Percentiles rank a stretch among this genome's conserved stretches.
Evolutionary conservation across 2,888 invertebrate genomes (phyloP).

Genomic region (Dugesia japonica): DNA sequence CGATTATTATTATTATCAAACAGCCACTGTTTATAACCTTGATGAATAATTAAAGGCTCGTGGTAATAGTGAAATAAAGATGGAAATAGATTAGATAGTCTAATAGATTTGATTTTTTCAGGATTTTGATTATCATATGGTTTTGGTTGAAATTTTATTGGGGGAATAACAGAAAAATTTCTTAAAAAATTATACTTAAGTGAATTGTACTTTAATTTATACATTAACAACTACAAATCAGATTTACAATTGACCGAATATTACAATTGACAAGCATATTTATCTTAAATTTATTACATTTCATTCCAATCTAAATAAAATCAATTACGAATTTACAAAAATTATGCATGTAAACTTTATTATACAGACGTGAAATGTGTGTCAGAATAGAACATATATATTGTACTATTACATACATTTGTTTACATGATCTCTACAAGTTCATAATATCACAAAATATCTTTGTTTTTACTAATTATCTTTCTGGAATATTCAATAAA

Average conservation of each 20-base stretch:
- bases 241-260: not conserved
- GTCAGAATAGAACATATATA: no score
- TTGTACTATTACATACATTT: no score
- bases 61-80: constrained; percentile 54
- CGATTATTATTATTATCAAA: constrained; percentile 68
- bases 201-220: not conserved
- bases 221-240: not conserved
- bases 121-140: not conserved
- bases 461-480: no score
- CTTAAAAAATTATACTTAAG: not conserved
- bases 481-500: not conserved
- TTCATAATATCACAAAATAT: no score
- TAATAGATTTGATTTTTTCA: not conserved
- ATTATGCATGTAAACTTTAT: no score
- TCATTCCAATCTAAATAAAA: no score
- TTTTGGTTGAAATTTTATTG: not conserved
- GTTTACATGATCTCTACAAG: no score
- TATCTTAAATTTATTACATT: no score
- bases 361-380: no score
- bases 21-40: constrained; percentile 74
- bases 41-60: constrained; percentile 65
- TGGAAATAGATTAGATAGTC: not conserved
- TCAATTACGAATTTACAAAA: no score
- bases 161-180: not conserved
- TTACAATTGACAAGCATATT: no score